Base-by-base conservation (phyloP, 2,113 vertebrate genomes). In the Hiodon tergisus region DNA sequence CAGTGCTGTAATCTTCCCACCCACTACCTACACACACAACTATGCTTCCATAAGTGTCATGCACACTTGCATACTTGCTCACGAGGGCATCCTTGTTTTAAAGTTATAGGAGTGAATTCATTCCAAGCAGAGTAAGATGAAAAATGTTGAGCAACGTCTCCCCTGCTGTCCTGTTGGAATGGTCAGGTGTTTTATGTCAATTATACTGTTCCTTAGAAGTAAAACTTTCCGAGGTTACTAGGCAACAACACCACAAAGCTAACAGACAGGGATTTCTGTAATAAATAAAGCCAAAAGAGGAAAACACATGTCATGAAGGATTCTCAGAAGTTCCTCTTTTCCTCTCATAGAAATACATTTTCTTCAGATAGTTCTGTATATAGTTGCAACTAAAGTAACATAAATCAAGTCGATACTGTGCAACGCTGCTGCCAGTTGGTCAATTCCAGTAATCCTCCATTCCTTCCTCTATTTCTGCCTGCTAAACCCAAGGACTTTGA, bases 121-220 rank as follows among this genome's bases (percentile, higher is more conserved):
- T 73, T 73, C 4, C 31, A 54, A 75, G 71, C 76, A 14, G 54
- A 47, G 4, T 48, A 47, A 9, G 58, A 16, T 48, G n/a, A 67
- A 10, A 48, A 79, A 80, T 70, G 16, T n/a, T 81, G 74, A 86
- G 67, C 5, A 69, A 84, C 80, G 17, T 3, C 54, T 47, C 75
- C 55, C 71, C 74, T 73, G 57, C 61, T 63, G 17, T 59, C 73
- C 76, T 63, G 69, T 61, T 71, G 14, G 2, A 78, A 62, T 52
- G 11, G 63, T 80, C 79, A 80, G 81, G 81, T 83, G 83, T 86
- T 86, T 17, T 78, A 67, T 73, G 69, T 47, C 46, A 66, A 76
- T 78, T 79, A 76, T 71, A 76, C 50, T 46, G 9, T 17, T 69
- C 76, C 51, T 57, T 69, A 65, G 65, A 58, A 3, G 58, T 76